Base-by-base conservation (phyloP, 2,113 vertebrate genomes). In the Hypocryptadius cinnamomeus region DNA sequence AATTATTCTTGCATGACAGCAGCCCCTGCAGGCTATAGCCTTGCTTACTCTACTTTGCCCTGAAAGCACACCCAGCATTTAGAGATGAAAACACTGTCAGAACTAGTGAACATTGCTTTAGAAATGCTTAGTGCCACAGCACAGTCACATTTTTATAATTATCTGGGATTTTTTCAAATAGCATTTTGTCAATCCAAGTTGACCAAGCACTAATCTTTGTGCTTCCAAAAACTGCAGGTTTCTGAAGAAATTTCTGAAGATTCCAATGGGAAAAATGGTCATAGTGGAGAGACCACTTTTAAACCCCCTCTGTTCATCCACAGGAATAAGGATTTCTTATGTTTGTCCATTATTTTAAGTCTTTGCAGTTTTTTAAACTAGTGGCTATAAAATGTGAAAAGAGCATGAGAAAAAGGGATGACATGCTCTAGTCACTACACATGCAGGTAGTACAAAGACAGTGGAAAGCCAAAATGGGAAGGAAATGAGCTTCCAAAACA, bases 1-100 rank as follows among this genome's bases (percentile, higher is more conserved):
- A 95, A 95, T 94, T 96, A 90, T 96, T 93, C 97, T 97, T 97
- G 94, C 80, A 92, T 96, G 96, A 97, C 97, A 98, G 97, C 97
- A 97, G 80, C 97, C 97, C 97, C 98, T 98, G 96, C 97, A 97
- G 97, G 97, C 97, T 96, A 81, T 63, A 96, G 85, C 77, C 78
- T 95, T 95, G 74, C 85, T 89, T 89, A 80, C 59, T 87, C 72
- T 57, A 56, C 48, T 92, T 79, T 79, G 89, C 70, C 95, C 91
- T 95, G 89, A 83, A 85, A 94, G 63, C 60, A 93, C 21, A 6
- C 63, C 64, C 79, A 90, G 76, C 70, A 64, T 66, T 74, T 45
- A 61, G n/a, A 74, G 57, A 83, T 50, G 35, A 92, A 96, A 91
- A 83, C 56, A 68, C 28, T 57, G 57, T 71, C 47, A 94, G 74